Evolutionary conservation across 2,797 vertebrate genomes (phyloP).

Genomic region (Myiothlypis coronata): DNA sequence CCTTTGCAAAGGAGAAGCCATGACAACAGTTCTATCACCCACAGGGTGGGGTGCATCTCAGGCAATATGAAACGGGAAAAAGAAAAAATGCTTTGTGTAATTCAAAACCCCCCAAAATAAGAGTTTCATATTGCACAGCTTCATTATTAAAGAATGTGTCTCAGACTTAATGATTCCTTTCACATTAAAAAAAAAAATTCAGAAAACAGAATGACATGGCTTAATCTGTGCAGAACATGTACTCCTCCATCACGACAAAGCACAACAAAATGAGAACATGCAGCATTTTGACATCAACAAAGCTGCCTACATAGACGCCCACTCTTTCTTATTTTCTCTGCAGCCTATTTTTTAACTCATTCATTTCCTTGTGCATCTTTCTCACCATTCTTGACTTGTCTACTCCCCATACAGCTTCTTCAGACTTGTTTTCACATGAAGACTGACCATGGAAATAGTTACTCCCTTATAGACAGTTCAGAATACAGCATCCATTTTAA

Average conservation of each 20-base stretch:
- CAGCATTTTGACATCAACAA: constrained; percentile 39
- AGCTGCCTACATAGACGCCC: constrained; percentile 10
- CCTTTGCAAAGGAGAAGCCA: background rate
- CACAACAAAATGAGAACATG: constrained; percentile 27
- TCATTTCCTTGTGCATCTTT: background rate
- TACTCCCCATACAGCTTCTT: background rate
- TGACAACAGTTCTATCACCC: background rate
- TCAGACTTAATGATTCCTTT: background rate
- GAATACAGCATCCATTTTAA: background rate
- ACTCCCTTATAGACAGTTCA: background rate
- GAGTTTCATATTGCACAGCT: background rate
- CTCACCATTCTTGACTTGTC: background rate
- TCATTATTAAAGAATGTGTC: background rate
- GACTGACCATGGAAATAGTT: background rate
- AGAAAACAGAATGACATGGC: background rate
- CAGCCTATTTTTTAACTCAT: background rate
- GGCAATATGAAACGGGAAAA: background rate
- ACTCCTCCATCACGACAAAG: background rate
- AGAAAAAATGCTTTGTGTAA: background rate
- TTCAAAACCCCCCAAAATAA: background rate
- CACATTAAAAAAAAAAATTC: background rate
- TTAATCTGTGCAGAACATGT: background rate
- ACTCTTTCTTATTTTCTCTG: constrained; percentile 32
- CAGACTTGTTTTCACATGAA: background rate
- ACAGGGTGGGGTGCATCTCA: background rate